phyloP scores from a whole-genome alignment of 2,113 vertebrate species.

The Eretmochelys imbricata region DNA sequence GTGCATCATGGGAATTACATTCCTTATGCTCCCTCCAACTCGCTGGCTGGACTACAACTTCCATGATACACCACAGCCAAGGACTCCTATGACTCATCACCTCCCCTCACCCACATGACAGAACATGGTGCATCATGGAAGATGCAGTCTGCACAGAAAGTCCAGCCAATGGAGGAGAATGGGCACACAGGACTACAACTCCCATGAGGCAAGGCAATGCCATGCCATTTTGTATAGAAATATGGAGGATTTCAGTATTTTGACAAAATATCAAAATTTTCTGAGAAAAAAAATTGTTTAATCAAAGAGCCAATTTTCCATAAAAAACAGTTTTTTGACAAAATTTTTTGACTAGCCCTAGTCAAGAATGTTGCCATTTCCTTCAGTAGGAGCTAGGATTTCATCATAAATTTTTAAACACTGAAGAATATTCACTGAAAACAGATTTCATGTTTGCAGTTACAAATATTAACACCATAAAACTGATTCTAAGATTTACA shows the following conservation, averaged over 20 bases:
- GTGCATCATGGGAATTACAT: neutral
- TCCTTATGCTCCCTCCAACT: neutral
- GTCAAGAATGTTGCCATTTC: neutral
- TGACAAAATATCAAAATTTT: slow-evolving; percentile 9
- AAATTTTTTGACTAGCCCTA: neutral
- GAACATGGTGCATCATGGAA: neutral
- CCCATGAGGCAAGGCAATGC: neutral
- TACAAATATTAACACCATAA: fast-evolving
- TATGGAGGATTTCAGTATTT: slow-evolving; percentile 1
- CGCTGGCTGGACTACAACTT: neutral
- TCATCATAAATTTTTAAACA: neutral
- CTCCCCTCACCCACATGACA: neutral
- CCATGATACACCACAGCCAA: neutral
- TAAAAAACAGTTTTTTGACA: neutral
- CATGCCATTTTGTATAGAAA: slow-evolving; percentile 15
- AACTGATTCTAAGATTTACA: neutral
- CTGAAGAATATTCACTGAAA: neutral
- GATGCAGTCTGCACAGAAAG: neutral
- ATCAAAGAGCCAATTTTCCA: neutral
- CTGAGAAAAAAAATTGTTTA: neutral
- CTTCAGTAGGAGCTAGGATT: neutral
- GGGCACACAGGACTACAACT: neutral
- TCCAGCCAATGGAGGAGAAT: neutral
- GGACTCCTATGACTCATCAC: neutral
- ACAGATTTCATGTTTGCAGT: neutral